A percentile compares a stretch with the other conserved stretches of the same genome.
Conservation (phyloP, 2,797 vertebrate species). For the Sciurus vulgaris region DNA sequence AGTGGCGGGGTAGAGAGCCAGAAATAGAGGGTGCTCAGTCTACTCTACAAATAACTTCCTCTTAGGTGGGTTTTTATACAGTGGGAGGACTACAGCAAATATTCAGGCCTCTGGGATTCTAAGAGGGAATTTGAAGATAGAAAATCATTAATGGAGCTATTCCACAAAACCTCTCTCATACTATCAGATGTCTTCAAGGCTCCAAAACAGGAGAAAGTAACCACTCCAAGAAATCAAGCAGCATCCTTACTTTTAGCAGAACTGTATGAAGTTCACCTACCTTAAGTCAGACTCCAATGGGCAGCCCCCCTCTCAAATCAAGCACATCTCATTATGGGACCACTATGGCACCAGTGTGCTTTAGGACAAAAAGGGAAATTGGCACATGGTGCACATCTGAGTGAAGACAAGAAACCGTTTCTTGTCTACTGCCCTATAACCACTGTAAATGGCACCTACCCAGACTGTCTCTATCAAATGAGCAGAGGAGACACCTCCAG, state of each 20-base stretch:
- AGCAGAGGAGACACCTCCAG: neutral
- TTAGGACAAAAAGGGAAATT: neutral
- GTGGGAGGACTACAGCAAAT: neutral
- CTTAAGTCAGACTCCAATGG: neutral
- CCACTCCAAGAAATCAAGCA: neutral
- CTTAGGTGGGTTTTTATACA: neutral
- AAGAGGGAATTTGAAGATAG: neutral
- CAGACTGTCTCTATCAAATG: neutral
- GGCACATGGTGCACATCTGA: neutral
- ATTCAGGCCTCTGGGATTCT: neutral
- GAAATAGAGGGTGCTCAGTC: neutral
- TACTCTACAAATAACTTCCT: neutral
- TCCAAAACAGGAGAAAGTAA: neutral
- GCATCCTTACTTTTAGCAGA: neutral
- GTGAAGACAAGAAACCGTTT: neutral
- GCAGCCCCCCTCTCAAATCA: neutral
- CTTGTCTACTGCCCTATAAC: neutral
- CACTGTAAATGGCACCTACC: neutral
- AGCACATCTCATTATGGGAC: neutral
- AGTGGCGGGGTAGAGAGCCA: neutral
- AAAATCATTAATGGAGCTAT: conserved; percentile 11
- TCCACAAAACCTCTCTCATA: conserved; percentile 7
- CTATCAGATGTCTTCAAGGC: neutral
- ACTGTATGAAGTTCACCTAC: neutral
- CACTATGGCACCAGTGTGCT: neutral